Conservation (phyloP, 2,113 vertebrate genomes). For the Carassius auratus region DNA sequence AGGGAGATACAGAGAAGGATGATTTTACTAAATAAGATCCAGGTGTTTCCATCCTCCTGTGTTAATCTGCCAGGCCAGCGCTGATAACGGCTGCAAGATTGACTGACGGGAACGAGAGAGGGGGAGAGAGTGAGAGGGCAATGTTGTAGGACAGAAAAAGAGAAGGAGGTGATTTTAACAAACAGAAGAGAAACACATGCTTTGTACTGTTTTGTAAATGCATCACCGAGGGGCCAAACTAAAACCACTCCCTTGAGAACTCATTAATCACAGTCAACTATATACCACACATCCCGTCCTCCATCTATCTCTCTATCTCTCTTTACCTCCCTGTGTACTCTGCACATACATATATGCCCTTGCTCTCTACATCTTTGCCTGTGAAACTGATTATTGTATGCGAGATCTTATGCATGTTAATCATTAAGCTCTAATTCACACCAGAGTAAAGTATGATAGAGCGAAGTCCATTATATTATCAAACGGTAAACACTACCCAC, state of each 20-base stretch:
- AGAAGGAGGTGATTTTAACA: constrained; percentile 31
- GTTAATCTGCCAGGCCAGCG: constrained; percentile 75
- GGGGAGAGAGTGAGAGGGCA: constrained; percentile 2
- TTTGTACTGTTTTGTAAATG: too few species aligned
- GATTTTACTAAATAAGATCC: constrained; percentile 76
- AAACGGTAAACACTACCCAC: constrained; percentile 63
- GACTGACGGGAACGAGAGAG: constrained; percentile 37
- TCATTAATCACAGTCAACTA: constrained; percentile 25
- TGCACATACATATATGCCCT: neutral
- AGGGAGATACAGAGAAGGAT: constrained; percentile 63
- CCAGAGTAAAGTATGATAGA: constrained; percentile 54
- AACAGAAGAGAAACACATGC: constrained; percentile 1
- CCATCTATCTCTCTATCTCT: neutral
- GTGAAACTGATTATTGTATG: constrained; percentile 3
- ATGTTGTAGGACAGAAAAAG: constrained; percentile 32
- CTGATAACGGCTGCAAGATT: constrained; percentile 70
- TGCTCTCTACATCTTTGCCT: neutral
- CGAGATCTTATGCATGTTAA: constrained; percentile 57
- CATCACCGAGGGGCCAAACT: neutral
- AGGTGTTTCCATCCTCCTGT: constrained; percentile 80
- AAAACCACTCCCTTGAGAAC: neutral
- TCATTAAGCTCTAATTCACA: constrained; percentile 68
- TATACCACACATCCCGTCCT: constrained; percentile 19
- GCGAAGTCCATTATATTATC: constrained; percentile 72
- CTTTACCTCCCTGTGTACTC: constrained; percentile 12